These are phyloP conservation scores for Cetoscarus ocellatus DNA, from an alignment of 2,797 vertebrate species.

Conservation along the genomic window DNA sequence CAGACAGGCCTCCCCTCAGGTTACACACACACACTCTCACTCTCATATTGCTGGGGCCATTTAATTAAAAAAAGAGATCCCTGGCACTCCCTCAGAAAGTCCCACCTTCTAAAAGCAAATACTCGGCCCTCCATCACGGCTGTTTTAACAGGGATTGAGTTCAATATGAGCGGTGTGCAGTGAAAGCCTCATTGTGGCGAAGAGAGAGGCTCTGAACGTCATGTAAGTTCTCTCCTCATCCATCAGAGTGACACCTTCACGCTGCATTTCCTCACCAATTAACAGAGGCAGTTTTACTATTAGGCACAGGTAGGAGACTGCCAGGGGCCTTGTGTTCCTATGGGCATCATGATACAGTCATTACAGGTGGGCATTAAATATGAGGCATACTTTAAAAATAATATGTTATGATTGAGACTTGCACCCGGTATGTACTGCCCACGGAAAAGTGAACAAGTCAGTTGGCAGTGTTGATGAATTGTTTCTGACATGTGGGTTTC, in stretches of 20 bases:
- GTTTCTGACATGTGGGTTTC: too few species aligned
- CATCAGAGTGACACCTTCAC: conserved; percentile 63
- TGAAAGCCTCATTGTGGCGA: conserved; percentile 76
- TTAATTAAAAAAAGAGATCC: conserved; percentile 77
- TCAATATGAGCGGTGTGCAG: conserved; percentile 41
- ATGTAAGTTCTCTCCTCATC: conserved; percentile 69
- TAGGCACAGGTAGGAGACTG: too few species aligned
- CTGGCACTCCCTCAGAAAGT: conserved; percentile 72
- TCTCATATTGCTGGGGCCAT: conserved; percentile 38
- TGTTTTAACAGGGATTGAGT: conserved; percentile 71
- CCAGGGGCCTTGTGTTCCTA: too few species aligned
- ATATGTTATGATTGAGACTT: too few species aligned
- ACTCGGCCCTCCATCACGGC: conserved; percentile 45
- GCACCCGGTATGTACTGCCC: too few species aligned
- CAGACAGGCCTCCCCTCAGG: conserved; percentile 67
- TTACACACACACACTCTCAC: conserved; percentile 39
- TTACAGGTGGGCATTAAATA: too few species aligned
- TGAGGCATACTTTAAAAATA: too few species aligned
- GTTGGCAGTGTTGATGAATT: too few species aligned
- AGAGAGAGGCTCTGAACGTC: conserved; percentile 54
- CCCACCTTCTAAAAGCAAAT: conserved; percentile 75
- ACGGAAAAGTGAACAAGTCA: too few species aligned
- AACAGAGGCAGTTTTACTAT: not conserved
- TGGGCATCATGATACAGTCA: too few species aligned
- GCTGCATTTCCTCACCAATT: conserved; percentile 74